A percentile compares a stretch with the other conserved stretches of the same genome.
Evolutionary conservation across 2,113 vertebrate genomes (phyloP).

Genomic region (Ifrita kowaldi): DNA sequence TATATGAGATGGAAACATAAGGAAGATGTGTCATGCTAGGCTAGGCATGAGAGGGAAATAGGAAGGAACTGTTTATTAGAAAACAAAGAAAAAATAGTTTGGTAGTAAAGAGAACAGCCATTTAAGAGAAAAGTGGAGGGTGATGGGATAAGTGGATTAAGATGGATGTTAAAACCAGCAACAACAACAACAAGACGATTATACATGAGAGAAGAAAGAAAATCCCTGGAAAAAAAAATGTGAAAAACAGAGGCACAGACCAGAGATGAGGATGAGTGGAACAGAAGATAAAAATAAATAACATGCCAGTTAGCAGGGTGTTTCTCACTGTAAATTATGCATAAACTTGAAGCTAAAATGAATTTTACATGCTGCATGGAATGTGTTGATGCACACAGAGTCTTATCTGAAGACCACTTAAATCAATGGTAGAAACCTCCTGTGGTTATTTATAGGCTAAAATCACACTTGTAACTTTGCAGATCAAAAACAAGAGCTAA

Average conservation of each 20-base stretch:
- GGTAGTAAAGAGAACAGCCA: background rate
- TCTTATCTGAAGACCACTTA: slow-evolving; percentile 13
- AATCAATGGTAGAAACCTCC: slow-evolving; percentile 21
- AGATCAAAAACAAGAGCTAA: background rate
- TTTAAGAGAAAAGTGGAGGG: background rate
- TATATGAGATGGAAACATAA: background rate
- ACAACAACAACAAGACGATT: background rate
- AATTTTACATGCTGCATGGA: slow-evolving; percentile 35
- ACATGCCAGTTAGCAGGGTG: background rate
- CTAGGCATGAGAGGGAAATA: background rate
- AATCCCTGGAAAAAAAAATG: background rate
- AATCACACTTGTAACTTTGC: background rate
- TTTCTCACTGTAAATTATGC: slow-evolving; percentile 40
- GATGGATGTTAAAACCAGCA: background rate
- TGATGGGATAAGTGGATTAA: background rate
- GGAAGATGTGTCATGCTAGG: background rate
- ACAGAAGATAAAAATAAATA: slow-evolving; percentile 22
- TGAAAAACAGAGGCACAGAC: background rate
- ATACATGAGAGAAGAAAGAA: background rate
- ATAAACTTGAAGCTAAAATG: slow-evolving; percentile 37
- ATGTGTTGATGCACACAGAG: background rate
- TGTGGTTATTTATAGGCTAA: slow-evolving; percentile 14
- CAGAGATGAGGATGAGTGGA: background rate
- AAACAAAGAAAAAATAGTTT: background rate
- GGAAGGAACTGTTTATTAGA: background rate